Conservation (phyloP, 1,140 invertebrate species). For the Tetramorium alpestre region DNA sequence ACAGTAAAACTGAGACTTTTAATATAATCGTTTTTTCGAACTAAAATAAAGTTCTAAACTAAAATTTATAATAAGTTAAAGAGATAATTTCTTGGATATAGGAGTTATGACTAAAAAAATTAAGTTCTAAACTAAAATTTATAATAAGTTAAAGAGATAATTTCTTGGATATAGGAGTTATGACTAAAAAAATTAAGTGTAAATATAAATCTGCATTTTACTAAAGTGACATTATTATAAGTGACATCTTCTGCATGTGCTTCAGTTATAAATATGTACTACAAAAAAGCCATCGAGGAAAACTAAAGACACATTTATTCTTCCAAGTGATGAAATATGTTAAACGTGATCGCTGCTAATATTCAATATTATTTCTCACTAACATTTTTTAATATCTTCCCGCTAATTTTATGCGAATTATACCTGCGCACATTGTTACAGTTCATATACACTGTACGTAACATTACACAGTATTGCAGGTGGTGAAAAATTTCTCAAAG, state of each 20-base stretch:
- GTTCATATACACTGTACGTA: conserved; percentile 13
- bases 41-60: conserved; percentile 1
- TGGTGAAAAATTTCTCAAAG: conserved; percentile 52
- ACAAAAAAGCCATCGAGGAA: not conserved
- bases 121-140: not conserved
- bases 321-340: not conserved
- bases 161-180: not conserved
- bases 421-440: not conserved
- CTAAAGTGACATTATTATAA: not conserved
- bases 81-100: not conserved
- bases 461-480: conserved; percentile 46
- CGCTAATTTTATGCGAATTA: conserved; percentile 11
- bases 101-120: not conserved
- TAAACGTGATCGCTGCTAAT: not conserved
- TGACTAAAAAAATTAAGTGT: not conserved
- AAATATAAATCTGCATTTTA: conserved; percentile 22
- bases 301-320: not conserved
- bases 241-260: not conserved
- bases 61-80: not conserved
- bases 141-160: no score
- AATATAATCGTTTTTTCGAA: not conserved
- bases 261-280: not conserved
- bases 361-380: not conserved
- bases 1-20: not conserved
- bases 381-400: not conserved